Conservation (phyloP, 2,113 vertebrate species). For the Macrotis lagotis region DNA sequence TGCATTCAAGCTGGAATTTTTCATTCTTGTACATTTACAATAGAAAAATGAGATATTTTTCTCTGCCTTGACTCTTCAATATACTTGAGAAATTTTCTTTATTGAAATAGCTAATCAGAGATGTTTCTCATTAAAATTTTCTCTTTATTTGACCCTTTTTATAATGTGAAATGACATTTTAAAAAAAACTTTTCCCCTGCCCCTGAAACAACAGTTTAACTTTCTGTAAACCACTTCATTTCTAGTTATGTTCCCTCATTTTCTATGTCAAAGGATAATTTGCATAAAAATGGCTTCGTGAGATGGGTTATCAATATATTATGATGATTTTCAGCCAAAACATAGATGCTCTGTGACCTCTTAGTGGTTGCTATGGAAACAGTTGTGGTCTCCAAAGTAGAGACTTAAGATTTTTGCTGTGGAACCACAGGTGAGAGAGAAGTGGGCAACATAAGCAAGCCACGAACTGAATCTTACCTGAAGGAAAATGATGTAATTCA, state of each 20-base stretch:
- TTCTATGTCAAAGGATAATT: constrained; percentile 25
- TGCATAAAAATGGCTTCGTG: constrained; percentile 54
- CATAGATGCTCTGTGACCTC: constrained; percentile 3
- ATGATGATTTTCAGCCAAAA: constrained; percentile 67
- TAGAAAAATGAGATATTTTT: background rate
- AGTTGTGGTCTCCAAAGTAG: constrained; percentile 50
- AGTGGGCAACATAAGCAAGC: constrained; percentile 30
- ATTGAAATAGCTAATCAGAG: background rate
- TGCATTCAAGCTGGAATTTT: background rate
- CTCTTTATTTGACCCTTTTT: constrained; percentile 12
- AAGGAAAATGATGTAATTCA: constrained; percentile 49
- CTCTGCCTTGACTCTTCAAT: constrained; percentile 1
- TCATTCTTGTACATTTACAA: background rate
- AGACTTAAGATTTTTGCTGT: constrained; percentile 58
- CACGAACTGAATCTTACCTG: background rate
- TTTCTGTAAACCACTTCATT: constrained; percentile 26
- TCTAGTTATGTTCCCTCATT: background rate
- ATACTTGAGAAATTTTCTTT: constrained; percentile 24
- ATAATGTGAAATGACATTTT: background rate
- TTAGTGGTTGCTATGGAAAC: constrained; percentile 69
- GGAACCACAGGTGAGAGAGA: constrained; percentile 38
- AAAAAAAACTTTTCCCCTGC: background rate
- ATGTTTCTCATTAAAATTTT: background rate
- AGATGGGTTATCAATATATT: constrained; percentile 70
- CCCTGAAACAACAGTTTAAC: background rate